Percentiles rank a stretch among this genome's conserved stretches.
Evolutionary conservation across 30 jellyfish, hydroid and myxozoan species (phyloP).

Genomic region (Nemopilema nomurai): DNA sequence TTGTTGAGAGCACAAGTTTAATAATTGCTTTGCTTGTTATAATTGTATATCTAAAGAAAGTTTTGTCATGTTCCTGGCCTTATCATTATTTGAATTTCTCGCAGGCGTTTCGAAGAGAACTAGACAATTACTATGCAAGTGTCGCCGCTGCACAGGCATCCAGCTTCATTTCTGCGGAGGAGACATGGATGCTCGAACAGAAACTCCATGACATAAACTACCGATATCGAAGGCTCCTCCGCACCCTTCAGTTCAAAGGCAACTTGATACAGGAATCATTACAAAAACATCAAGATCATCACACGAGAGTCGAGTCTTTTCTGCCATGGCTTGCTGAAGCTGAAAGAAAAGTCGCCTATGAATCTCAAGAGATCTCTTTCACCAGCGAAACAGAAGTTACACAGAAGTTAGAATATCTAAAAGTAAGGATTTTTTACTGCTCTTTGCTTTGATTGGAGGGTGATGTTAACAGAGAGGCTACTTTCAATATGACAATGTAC

Average conservation of each 20-base stretch:
- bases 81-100: neutral
- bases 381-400: slow-evolving; percentile 51
- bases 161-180: slow-evolving; percentile 80
- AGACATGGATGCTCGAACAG: slow-evolving; percentile 96
- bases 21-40: no score
- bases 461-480: no score
- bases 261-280: slow-evolving; percentile 86
- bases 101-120: slow-evolving; percentile 92
- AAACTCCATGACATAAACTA: slow-evolving; percentile 91
- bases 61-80: no score
- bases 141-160: slow-evolving; percentile 81
- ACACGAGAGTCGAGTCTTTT: slow-evolving; percentile 73
- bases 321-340: slow-evolving; percentile 99
- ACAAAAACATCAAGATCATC: slow-evolving; percentile 88
- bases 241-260: slow-evolving; percentile 88
- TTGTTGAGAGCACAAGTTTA: no score
- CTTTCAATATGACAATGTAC: no score
- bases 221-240: slow-evolving; percentile 75
- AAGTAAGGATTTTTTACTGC: slow-evolving; percentile 34
- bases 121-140: slow-evolving; percentile 90
- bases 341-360: slow-evolving; percentile 85
- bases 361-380: slow-evolving; percentile 72
- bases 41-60: no score
- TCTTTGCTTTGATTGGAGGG: no score
- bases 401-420: slow-evolving; percentile 61